Base-by-base conservation (phyloP, 2,888 invertebrate species). In the Ethmia dodecea region DNA sequence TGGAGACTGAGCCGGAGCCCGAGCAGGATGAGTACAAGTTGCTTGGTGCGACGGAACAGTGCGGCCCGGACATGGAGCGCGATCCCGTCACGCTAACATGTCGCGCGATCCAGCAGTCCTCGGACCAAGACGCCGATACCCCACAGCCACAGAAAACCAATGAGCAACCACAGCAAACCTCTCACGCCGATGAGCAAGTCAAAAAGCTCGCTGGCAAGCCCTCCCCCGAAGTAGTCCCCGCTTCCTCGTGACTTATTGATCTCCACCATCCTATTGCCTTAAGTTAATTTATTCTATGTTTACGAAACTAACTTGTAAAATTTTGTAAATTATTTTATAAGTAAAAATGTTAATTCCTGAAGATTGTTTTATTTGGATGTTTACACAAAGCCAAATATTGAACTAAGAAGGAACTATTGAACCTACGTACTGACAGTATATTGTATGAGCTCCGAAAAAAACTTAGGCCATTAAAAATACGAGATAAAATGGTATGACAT, bases 21-120 rank as follows among this genome's bases (percentile, higher is more conserved):
- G 47, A 54, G 13, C 42, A 43, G 13, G 76, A 81, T 11, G 81
- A 88, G 45, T 72, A 86, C 56, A 89, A 87, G 53, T 76, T 93
- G 28, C 53, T 93, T 12, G 92, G 93, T 0, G 91, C 90, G 11
- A 86, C 87, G 32, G 93, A 93, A 57, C 91, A 93, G 59, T 94
- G 94, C 64, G 93, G 93, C 11, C 93, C 93, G 0, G 93, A 90
- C 30, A 84, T 90, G 52, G 86, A 84, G 47, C 87, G 93, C 16
- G 92, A 94, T 60, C 86, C 88, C n/a, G 86, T 88, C 38, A 92
- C 93, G 5, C 86, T 92, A 27, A 91, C 90, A 56, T 83, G 83
- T 46, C 65, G 72, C 13, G 52, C 11, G 49, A 47, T 3, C 27
- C 45, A 20, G 37, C 43, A 18, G 22, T 20, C 27, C 18, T n/a